These are phyloP conservation scores for Ophion obscuratus DNA, from an alignment of 2,888 invertebrate species.

Conservation along the genomic window DNA sequence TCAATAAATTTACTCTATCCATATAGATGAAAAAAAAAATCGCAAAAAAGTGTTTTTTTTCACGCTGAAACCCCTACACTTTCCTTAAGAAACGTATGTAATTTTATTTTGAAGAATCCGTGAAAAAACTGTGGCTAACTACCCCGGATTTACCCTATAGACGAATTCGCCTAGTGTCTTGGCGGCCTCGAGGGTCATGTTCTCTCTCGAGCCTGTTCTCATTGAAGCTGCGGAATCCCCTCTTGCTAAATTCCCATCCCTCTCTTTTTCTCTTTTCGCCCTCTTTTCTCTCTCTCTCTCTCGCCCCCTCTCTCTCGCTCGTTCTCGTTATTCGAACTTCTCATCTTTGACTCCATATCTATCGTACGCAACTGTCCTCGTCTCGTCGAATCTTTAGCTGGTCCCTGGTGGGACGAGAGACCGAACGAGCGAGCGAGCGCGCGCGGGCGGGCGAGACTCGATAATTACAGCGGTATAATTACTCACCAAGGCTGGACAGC, in stretches of 20 bases:
- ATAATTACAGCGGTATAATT: constrained; percentile 75
- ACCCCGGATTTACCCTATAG: not conserved
- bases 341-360: constrained; percentile 32
- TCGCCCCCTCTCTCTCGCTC: not conserved
- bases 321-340: not conserved
- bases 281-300: not conserved
- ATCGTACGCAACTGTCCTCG: constrained; percentile 50
- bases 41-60: too few species aligned
- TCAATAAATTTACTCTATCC: too few species aligned
- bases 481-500: constrained; percentile 70
- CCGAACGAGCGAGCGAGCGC: constrained; percentile 30
- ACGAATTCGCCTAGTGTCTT: constrained; percentile 6
- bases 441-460: constrained; percentile 63
- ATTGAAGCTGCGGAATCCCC: not conserved
- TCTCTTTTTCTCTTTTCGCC: not conserved
- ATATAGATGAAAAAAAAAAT: too few species aligned
- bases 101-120: too few species aligned
- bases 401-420: constrained; percentile 44
- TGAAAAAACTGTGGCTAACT: too few species aligned
- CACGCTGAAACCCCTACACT: too few species aligned
- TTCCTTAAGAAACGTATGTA: too few species aligned
- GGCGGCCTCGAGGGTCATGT: not conserved
- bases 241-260: not conserved
- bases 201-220: too few species aligned
- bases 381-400: constrained; percentile 52